Evolutionary conservation across 92 coral and sea anemone species (phyloP).

Genomic region (Porites evermanni): DNA sequence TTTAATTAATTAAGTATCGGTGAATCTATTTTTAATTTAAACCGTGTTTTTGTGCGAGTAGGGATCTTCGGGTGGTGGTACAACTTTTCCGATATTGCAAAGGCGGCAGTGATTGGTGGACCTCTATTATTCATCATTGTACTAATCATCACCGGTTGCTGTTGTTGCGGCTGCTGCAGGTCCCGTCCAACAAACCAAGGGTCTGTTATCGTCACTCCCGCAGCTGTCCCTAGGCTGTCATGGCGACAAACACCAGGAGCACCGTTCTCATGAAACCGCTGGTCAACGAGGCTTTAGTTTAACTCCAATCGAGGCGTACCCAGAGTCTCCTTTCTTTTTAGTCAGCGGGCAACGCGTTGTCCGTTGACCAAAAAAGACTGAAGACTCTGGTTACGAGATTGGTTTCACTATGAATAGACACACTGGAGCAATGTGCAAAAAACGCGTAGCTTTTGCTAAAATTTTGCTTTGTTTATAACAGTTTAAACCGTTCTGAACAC

Average conservation of each 20-base stretch:
- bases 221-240: conserved; percentile 29
- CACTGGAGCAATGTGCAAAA: neutral
- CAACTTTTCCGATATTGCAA: neutral
- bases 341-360: too few species aligned
- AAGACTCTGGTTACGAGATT: too few species aligned
- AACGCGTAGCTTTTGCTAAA: neutral
- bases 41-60: neutral
- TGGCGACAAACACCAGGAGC: conserved; percentile 43
- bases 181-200: conserved; percentile 3
- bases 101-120: conserved; percentile 29
- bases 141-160: conserved; percentile 23
- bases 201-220: conserved; percentile 11
- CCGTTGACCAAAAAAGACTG: too few species aligned
- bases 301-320: too few species aligned
- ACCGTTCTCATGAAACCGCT: conserved; percentile 29
- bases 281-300: neutral
- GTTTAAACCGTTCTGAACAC: too few species aligned
- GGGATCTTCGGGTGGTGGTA: conserved; percentile 62
- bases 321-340: too few species aligned
- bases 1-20: too few species aligned
- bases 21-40: too few species aligned
- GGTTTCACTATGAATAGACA: too few species aligned
- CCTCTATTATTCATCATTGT: conserved; percentile 15
- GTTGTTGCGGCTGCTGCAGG: conserved; percentile 37
- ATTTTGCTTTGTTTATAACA: neutral